Evolutionary conservation across 2,797 vertebrate species (phyloP).

Genomic region (Gadopsis bispinosus): DNA sequence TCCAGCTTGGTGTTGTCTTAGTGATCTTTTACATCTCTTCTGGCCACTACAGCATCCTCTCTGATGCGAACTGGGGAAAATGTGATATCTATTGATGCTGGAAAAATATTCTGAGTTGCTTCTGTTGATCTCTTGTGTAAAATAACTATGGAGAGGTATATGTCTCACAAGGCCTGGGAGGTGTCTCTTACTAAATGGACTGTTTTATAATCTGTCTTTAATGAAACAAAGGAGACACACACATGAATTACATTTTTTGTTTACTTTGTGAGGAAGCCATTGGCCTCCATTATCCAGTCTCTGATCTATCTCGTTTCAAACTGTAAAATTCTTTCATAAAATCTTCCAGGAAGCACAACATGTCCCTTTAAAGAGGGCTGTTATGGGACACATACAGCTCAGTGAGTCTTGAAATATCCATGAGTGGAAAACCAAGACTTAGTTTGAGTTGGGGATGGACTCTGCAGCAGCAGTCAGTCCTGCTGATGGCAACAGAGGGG

Average conservation of each 20-base stretch:
- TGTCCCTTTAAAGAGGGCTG: constrained; percentile 26
- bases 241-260: constrained; percentile 26
- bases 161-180: constrained; percentile 30
- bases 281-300: constrained; percentile 16
- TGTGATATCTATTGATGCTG: constrained; percentile 47
- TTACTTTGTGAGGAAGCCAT: constrained; percentile 58
- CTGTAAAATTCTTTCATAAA: constrained; percentile 45
- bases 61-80: constrained; percentile 32
- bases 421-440: constrained; percentile 39
- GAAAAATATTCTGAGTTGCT: constrained; percentile 27
- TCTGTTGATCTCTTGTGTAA: constrained; percentile 54
- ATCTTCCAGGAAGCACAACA: constrained; percentile 27
- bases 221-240: constrained; percentile 39
- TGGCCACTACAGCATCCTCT: constrained; percentile 27
- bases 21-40: constrained; percentile 46
- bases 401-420: constrained; percentile 47
- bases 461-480: constrained; percentile 36
- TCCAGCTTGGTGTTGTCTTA: constrained; percentile 51
- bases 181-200: constrained; percentile 30
- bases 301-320: constrained; percentile 45
- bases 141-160: constrained; percentile 39
- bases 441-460: constrained; percentile 28
- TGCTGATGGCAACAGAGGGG: constrained; percentile 51
- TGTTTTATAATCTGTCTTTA: constrained; percentile 53
- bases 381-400: constrained; percentile 51